Evolutionary conservation across 37 sponge, comb jelly and placozoan species (phyloP), one percentile per base, ranked within the genome.

Genomic region (Chondrilla cf. caribensis): DNA sequence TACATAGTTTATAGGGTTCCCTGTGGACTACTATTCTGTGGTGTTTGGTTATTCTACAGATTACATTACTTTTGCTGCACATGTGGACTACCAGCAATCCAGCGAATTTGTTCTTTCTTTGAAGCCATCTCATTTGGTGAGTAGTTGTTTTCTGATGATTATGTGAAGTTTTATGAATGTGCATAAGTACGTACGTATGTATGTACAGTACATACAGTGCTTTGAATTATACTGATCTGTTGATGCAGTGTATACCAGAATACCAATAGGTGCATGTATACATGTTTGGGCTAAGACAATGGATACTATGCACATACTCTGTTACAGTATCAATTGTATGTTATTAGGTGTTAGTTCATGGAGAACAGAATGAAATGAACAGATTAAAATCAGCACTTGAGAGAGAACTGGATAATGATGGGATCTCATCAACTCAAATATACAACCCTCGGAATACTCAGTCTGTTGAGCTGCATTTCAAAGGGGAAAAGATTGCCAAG

Each of bases 401-500:
- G 37, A 71, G 99, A 40, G 96, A 98, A 55, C 94, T 95, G 41
- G 97, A 96, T 35, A 84, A 80, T 0, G 81, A 84, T 67, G 89
- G 84, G 25, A 24, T 28, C 18, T 24, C 83, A 58, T 78, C 58
- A 0, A 37, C 87, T 6, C 88, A 83, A 62, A 81, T 98, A 51
- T 85, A 95, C 81, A 92, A 58, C 24, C 99, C 99, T 54, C 79
- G 89, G 15, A 98, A 98, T 84, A 96, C 95, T 36, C 92, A 95
- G 78, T 91, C 93, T 0, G 90, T 98, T 25, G 88, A 94, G 75
- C 84, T 98, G 41, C 90, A 94, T 89, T 98, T 96, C 79, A 82
- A 94, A 44, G 99, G 99, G 31, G 99, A 98, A 80, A 98, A 98
- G 71, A 94, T 94, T 92, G 99, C 96, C 24, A 98, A 97, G 38